Percentiles rank a stretch among this genome's conserved stretches.
These are phyloP conservation scores for Atherix ibis DNA, from an alignment of 2,888 invertebrate genomes.

Conservation along the genomic window DNA sequence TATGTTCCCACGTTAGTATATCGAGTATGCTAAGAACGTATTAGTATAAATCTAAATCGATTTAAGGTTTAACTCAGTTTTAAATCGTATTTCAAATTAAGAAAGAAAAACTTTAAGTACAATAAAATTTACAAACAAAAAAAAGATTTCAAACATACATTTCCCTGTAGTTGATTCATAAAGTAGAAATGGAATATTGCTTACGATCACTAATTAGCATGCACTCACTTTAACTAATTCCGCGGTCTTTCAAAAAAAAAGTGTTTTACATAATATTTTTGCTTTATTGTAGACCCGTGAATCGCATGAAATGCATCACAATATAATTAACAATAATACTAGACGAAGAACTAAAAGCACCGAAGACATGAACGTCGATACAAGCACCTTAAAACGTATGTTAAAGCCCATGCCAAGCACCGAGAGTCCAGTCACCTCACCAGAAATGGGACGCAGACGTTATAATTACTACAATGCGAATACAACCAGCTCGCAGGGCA, in stretches of 20 bases:
- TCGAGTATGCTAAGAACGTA: too few relatives aligned
- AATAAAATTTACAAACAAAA: too few relatives aligned
- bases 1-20: conserved; percentile 5
- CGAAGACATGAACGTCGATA: conserved; percentile 62
- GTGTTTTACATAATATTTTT: conserved; percentile 5
- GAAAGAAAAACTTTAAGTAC: not conserved
- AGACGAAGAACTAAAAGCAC: conserved; percentile 79
- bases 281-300: conserved; percentile 37
- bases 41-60: too few relatives aligned
- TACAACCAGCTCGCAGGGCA: conserved; percentile 32
- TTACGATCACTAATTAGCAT: too few relatives aligned
- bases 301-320: conserved; percentile 52
- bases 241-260: too few relatives aligned
- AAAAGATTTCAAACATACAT: too few relatives aligned
- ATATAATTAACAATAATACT: conserved; percentile 58
- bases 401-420: conserved; percentile 84
- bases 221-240: too few relatives aligned
- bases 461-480: conserved; percentile 47
- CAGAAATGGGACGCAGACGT: conserved; percentile 72
- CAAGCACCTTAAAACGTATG: conserved; percentile 78
- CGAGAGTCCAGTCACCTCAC: conserved; percentile 79
- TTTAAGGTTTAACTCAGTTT: too few relatives aligned
- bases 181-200: too few relatives aligned
- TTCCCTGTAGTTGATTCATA: too few relatives aligned
- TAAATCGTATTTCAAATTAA: too few relatives aligned